Base-by-base conservation (phyloP, 1,140 invertebrate genomes). In the Dendrolimus kikuchii region DNA sequence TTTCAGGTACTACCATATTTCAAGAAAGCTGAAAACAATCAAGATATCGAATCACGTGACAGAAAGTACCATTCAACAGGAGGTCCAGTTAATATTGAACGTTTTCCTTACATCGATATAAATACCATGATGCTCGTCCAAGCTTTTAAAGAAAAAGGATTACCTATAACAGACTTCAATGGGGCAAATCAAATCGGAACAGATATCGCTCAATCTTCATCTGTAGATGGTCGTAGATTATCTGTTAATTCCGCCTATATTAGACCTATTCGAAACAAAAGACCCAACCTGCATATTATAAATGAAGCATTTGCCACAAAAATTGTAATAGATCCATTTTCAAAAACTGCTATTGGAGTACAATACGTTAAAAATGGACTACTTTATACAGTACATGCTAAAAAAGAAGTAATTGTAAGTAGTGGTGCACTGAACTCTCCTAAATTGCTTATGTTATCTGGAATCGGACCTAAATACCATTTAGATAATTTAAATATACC, bases 191-290 rank as follows among this genome's bases (percentile, higher is more conserved):
- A 92, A 64, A 70, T 91, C 6, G 91, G 92, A 8, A 89, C 90
- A 1, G 89, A 89, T 77, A 77, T 90, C 40, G 60, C 89, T 5
- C 91, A 92, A 62, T 84, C 88, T 5, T 93, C 92, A 0, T 83
- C 88, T 4, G 73, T 77, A 47, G 63, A 90, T 62, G 94, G 95
- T 0, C 81, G 83, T 46, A 89, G 95, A 44, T 88, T 90, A 60
- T 95, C 93, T 58, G 90, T 92, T 1, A 92, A 95, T 54, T 85
- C 77, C 10, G 94, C 93, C 2, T 96, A 93, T 73, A 90, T 96
- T 8, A 81, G 90, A 59, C 93, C 94, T 1, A 91, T 93, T 45
- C 81, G 93, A 40, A 68, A 90, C 9, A 90, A 91, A 55, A 80
- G 95, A 40, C 73, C 74, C 2, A 98, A 97, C 79, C 81, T 97